Conservation (phyloP, 2,888 invertebrate species). For the Cephus pygmeus region DNA sequence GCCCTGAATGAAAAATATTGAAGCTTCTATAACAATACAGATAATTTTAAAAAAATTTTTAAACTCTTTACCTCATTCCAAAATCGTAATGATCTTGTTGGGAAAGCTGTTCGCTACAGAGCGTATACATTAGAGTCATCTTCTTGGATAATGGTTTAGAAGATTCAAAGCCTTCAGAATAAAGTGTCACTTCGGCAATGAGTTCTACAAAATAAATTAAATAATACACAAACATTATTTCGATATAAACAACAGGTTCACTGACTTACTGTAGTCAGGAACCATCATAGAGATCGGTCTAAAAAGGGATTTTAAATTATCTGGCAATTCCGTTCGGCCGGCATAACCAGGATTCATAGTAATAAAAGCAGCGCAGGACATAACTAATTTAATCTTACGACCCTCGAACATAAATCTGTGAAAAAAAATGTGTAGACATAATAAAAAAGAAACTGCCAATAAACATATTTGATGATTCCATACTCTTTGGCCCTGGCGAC, state of each 20-base stretch:
- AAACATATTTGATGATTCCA: slow-evolving; percentile 10
- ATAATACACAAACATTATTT: not conserved
- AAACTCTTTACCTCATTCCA: slow-evolving; percentile 74
- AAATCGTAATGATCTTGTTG: slow-evolving; percentile 95
- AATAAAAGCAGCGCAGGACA: slow-evolving; percentile 86
- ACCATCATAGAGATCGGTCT: slow-evolving; percentile 94
- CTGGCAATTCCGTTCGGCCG: slow-evolving; percentile 88
- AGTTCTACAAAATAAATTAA: slow-evolving; percentile 68
- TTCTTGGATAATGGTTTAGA: slow-evolving; percentile 88
- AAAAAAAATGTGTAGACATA: slow-evolving; percentile 24
- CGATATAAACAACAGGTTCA: not conserved
- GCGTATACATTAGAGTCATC: slow-evolving; percentile 93
- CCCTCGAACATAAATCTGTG: slow-evolving; percentile 89
- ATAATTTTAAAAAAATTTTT: not conserved
- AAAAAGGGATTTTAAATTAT: slow-evolving; percentile 88
- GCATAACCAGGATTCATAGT: slow-evolving; percentile 96
- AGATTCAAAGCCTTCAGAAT: slow-evolving; percentile 92
- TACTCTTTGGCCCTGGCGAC: slow-evolving; percentile 72
- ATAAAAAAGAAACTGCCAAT: slow-evolving; percentile 6
- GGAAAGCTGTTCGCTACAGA: slow-evolving; percentile 90
- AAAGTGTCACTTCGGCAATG: slow-evolving; percentile 92
- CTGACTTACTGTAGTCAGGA: slow-evolving; percentile 81
- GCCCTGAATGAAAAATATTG: slow-evolving; percentile 69
- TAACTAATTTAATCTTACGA: slow-evolving; percentile 84
- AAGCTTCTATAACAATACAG: not conserved